Evolutionary conservation across 2,113 vertebrate genomes (phyloP).

Genomic region (Lamprotornis superbus): DNA sequence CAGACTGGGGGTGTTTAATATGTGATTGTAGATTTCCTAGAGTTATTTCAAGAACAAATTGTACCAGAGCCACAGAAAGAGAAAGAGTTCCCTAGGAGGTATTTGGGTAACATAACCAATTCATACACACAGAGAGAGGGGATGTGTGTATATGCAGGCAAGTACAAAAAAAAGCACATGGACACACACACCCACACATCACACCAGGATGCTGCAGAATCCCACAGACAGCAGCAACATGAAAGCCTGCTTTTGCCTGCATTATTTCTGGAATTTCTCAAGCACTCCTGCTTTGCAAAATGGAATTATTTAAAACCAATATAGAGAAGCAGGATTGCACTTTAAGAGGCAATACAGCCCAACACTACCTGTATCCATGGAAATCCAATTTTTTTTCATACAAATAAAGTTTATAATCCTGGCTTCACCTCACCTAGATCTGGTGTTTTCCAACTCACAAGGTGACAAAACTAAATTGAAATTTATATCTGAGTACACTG

Average conservation of each 20-base stretch:
- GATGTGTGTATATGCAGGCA: background rate
- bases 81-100: slow-evolving; percentile 28
- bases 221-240: background rate
- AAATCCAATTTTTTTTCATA: slow-evolving; percentile 34
- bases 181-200: background rate
- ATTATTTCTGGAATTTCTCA: slow-evolving; percentile 15
- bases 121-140: background rate
- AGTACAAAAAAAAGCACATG: background rate
- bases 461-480: slow-evolving; percentile 47
- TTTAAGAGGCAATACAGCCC: background rate
- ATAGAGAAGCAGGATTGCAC: background rate
- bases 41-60: slow-evolving; percentile 38
- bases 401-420: slow-evolving; percentile 18
- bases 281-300: background rate
- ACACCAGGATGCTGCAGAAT: slow-evolving; percentile 11
- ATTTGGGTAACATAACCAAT: slow-evolving; percentile 25
- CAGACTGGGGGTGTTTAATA: background rate
- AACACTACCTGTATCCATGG: background rate
- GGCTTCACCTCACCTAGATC: slow-evolving; percentile 22
- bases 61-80: slow-evolving; percentile 24
- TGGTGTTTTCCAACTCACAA: slow-evolving; percentile 37
- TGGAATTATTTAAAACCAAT: slow-evolving; percentile 14
- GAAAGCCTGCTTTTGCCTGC: background rate
- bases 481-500: slow-evolving; percentile 52
- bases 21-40: background rate